Evolutionary conservation across 2,797 vertebrate genomes (phyloP).

Genomic region (Danio choprae): DNA sequence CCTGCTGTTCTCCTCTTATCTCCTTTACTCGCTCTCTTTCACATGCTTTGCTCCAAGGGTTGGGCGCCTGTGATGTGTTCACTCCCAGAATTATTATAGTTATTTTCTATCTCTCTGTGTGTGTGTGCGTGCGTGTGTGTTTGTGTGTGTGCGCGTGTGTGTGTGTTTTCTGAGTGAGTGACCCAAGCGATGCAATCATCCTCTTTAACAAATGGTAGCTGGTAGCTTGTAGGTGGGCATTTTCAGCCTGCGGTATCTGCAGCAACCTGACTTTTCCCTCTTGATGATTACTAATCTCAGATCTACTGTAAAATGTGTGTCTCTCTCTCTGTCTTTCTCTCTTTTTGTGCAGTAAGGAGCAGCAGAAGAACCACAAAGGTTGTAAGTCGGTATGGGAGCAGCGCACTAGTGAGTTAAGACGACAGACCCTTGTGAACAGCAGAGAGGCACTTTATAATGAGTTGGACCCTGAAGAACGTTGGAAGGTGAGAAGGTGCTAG

Average conservation of each 20-base stretch:
- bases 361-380: conserved; percentile 90
- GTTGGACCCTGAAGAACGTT: conserved; percentile 90
- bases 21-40: conserved; percentile 36
- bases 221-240: conserved; percentile 41
- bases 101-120: conserved; percentile 20
- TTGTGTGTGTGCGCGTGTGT: neutral
- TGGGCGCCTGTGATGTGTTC: conserved; percentile 43
- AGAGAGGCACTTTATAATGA: conserved; percentile 92
- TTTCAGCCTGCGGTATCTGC: conserved; percentile 48
- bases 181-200: conserved; percentile 39
- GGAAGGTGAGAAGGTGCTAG: conserved; percentile 80
- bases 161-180: conserved; percentile 26
- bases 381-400: conserved; percentile 95
- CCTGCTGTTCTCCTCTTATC: conserved; percentile 39
- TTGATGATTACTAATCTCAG: neutral
- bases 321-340: conserved; percentile 16
- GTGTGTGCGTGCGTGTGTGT: neutral
- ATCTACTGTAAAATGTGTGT: conserved; percentile 36
- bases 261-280: conserved; percentile 32
- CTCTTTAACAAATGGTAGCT: conserved; percentile 40
- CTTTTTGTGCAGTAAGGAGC: conserved; percentile 85
- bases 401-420: conserved; percentile 91
- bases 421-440: conserved; percentile 91
- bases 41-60: conserved; percentile 42
- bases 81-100: conserved; percentile 33